Base-by-base conservation (phyloP, 2,888 invertebrate genomes). In the Rotaria socialis region DNA sequence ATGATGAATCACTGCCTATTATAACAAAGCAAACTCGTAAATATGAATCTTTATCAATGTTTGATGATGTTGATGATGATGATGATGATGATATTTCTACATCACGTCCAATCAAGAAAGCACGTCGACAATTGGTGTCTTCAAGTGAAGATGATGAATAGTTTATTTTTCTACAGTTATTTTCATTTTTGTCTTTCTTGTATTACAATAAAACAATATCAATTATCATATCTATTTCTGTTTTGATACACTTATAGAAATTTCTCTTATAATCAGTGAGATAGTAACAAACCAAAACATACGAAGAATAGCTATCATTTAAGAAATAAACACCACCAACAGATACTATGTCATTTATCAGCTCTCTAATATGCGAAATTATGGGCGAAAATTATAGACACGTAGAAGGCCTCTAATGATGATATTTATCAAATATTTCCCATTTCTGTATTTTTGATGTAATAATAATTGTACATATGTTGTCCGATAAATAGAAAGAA, bases 401-500 rank as follows among this genome's bases (percentile, higher is more conserved):
- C 3, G 19, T 19, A 67, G 19, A 3, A 67, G 0, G 19, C 16
- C 16, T 35, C 35, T 67, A 41, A 41, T 67, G 35, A 67, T 67
- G 19, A 35, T 67, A 67, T 67, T 67, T 67, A 67, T 35, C 11
- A 67, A 67, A 27, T 35, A 16, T 14, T 24, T 56, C 56, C 7
- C 24, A 8, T 67, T 41, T 67, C 35, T 7, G 67, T 67, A 2
- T 35, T 35, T 35, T 67, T 16, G 16, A 16, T 67, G 35, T 67
- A 35, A 14, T 67, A 67, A 2, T 67, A 35, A 16, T 67, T 16
- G 16, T 35, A 41, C 19, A 67, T 35, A 67, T 5, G 14, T 16
- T 67, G 67, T 67, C 67, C 67, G 7, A 67, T 67, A 67, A 67
- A 67, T 67, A 67, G 35, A 67, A 16, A 67, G 24, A 67, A 67